Evolutionary conservation across 2,888 invertebrate species (phyloP).

Genomic region (Ochropleura leucogaster): DNA sequence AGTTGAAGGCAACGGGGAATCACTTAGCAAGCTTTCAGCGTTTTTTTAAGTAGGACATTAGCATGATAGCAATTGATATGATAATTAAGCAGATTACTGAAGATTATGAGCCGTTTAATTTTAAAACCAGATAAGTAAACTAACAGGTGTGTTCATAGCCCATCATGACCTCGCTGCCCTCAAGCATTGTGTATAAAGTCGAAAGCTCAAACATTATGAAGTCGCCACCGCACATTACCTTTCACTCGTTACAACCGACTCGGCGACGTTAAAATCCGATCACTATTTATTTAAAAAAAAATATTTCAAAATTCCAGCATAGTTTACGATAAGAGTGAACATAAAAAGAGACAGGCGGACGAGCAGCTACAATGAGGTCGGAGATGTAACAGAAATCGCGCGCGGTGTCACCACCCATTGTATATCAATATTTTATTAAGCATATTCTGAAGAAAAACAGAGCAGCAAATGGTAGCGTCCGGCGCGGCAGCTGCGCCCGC

Average conservation of each 20-base stretch:
- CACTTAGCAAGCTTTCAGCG: constrained; percentile 13
- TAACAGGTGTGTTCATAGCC: constrained; percentile 30
- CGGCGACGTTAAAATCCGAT: constrained; percentile 49
- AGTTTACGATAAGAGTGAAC: constrained; percentile 55
- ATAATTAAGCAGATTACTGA: constrained; percentile 28
- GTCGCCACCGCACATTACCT: constrained; percentile 39
- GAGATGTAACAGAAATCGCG: constrained; percentile 73
- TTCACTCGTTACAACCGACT: constrained; percentile 41
- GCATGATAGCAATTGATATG: constrained; percentile 27
- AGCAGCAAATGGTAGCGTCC: constrained; percentile 83
- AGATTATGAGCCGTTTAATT: constrained; percentile 35
- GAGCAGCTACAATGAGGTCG: constrained; percentile 73
- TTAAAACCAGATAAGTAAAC: constrained; percentile 26
- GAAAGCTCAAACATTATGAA: constrained; percentile 49
- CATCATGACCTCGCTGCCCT: constrained; percentile 44
- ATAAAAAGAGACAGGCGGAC: constrained; percentile 67
- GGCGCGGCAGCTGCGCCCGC: constrained; percentile 79
- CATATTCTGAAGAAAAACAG: constrained; percentile 83
- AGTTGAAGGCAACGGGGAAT: constrained; percentile 36
- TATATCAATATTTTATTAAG: constrained; percentile 86
- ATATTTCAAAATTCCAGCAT: constrained; percentile 51
- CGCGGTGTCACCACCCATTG: constrained; percentile 83
- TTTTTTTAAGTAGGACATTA: constrained; percentile 17
- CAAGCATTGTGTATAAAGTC: constrained; percentile 45
- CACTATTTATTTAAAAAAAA: constrained; percentile 46